A percentile compares a stretch with the other conserved stretches of the same genome.
Evolutionary conservation across 2,113 vertebrate genomes (phyloP).

Genomic region (Callaeas wilsoni): DNA sequence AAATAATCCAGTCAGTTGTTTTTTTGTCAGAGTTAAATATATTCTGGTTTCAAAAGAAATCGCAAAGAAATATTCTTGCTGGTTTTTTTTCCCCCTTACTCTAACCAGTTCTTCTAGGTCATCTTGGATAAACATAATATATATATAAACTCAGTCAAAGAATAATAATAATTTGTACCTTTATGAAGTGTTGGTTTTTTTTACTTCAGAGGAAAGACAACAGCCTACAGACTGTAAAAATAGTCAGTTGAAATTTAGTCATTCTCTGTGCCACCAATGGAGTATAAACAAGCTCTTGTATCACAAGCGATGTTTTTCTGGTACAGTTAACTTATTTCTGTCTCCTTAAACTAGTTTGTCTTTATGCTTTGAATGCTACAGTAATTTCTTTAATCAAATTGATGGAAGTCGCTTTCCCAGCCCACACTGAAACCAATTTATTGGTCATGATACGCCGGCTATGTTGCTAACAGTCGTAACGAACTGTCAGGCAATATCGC

Average conservation of each 20-base stretch:
- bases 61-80: neutral
- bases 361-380: constrained; percentile 90
- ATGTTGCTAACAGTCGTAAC: constrained; percentile 99
- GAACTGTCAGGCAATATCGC: constrained; percentile 97
- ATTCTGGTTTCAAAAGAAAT: neutral
- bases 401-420: constrained; percentile 91
- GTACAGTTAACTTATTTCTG: constrained; percentile 81
- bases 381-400: constrained; percentile 99
- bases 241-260: neutral
- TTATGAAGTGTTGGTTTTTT: neutral
- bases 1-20: neutral
- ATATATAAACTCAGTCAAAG: neutral
- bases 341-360: constrained; percentile 83
- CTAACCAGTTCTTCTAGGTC: neutral
- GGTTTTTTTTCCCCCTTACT: neutral
- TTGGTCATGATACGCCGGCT: constrained; percentile 97
- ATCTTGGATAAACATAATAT: neutral
- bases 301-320: constrained; percentile 72
- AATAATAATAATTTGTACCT: neutral
- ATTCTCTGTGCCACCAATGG: constrained; percentile 29
- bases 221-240: neutral
- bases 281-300: constrained; percentile 66
- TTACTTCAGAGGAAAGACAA: neutral
- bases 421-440: constrained; percentile 98
- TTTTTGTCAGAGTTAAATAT: neutral